These are phyloP conservation scores for Brachionus koreanus DNA, from an alignment of 1,140 invertebrate species.

Conservation along the genomic window DNA sequence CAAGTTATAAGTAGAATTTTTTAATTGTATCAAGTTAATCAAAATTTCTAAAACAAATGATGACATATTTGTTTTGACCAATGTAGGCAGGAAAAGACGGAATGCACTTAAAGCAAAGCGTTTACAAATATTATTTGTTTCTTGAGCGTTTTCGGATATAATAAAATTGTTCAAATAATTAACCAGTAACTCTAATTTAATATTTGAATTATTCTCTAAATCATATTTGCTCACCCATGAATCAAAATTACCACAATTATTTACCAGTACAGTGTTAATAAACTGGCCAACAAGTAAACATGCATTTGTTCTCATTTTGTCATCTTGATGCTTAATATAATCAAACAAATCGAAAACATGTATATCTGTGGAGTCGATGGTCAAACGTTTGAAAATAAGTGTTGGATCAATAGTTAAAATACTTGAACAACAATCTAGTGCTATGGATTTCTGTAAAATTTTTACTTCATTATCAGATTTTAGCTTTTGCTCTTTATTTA, in stretches of 20 bases:
- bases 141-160: background rate
- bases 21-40: conserved; percentile 24
- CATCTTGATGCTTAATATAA: conserved; percentile 26
- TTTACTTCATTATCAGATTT: conserved; percentile 68
- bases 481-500: conserved; percentile 61
- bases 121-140: conserved; percentile 37
- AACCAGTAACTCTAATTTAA: background rate
- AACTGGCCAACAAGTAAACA: background rate
- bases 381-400: conserved; percentile 45
- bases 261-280: conserved; percentile 5
- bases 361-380: background rate
- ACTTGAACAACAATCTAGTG: conserved; percentile 69
- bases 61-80: background rate
- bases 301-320: conserved; percentile 27
- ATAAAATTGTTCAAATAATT: conserved; percentile 9
- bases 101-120: conserved; percentile 14
- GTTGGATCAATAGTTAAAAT: conserved; percentile 69
- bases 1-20: conserved; percentile 40
- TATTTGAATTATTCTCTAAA: background rate
- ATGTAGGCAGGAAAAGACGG: conserved; percentile 10
- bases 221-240: conserved; percentile 61
- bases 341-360: background rate
- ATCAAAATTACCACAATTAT: conserved; percentile 51
- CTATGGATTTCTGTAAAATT: conserved; percentile 77
- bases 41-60: background rate